Base-by-base conservation (phyloP, 2,113 vertebrate genomes). In the Microcebus murinus region DNA sequence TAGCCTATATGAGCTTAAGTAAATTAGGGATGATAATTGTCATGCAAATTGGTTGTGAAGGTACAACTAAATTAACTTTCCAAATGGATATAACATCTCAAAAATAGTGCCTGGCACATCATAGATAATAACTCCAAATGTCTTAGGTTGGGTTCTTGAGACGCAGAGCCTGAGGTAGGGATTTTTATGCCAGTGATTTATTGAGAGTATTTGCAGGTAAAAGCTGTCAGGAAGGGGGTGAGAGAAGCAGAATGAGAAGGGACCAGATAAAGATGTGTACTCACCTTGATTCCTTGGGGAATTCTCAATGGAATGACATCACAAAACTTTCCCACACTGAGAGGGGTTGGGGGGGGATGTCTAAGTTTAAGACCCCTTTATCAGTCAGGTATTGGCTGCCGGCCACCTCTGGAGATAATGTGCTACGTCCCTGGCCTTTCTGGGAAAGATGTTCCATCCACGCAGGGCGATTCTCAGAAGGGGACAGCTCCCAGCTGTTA, bases 41-140 rank as follows among this genome's bases (percentile, higher is more conserved):
- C 50, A 89, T 82, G 65, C 31, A 94, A 95, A 93, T 17, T 59
- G 31, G 70, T 85, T 90, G n/a, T 92, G 57, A 87, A 68, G 42
- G 8, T 89, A 76, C 80, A 34, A 87, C 83, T 87, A 74, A 87
- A 70, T 45, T 50, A 81, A 87, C 86, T 95, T 88, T 67, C 29
- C 67, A 89, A 68, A 87, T 87, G 48, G 23, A 29, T 63, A 87
- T 77, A 87, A 45, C 42, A 21, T 74, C 31, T 91, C 50, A 80
- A 76, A 90, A 87, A 36, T 2, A 71, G 48, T 20, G 8, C 63
- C 25, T 50, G 57, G 27, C 18, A 63, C 27, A 50, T 79, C 23
- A 36, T 31, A 74, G 39, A 29, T 63, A 84, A 74, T 65, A 86
- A 90, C 34, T 21, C 50, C 36, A 23, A 9, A 10, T 14, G 4